Evolutionary conservation across 2,797 vertebrate species (phyloP).

Genomic region (Allobates femoralis): DNA sequence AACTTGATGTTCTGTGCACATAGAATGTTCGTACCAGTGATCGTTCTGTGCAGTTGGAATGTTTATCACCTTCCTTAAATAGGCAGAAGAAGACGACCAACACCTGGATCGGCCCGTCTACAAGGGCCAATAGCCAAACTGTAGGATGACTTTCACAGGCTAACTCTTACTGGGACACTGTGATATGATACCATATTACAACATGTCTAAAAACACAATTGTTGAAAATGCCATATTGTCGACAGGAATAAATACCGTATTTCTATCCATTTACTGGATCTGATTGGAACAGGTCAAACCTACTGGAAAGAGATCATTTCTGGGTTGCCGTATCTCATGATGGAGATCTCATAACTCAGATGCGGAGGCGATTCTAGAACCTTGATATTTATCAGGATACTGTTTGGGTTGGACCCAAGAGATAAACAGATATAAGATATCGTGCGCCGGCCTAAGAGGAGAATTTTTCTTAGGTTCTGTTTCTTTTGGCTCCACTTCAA

Average conservation of each 20-base stretch:
- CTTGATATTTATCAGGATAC: constrained; percentile 24
- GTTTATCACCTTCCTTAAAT: too few species aligned
- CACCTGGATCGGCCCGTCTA: too few species aligned
- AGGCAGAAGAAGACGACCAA: too few species aligned
- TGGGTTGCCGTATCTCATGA: constrained; percentile 60
- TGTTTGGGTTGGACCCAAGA: background rate
- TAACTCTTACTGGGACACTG: too few species aligned
- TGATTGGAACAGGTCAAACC: constrained; percentile 64
- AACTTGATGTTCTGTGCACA: too few species aligned
- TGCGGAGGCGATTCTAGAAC: background rate
- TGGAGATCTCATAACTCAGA: constrained; percentile 12
- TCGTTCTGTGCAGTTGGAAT: too few species aligned
- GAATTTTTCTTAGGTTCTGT: constrained; percentile 17
- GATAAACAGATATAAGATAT: constrained; percentile 23
- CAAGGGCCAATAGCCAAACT: too few species aligned
- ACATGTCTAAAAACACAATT: background rate
- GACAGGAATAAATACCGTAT: constrained; percentile 58
- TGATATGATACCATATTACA: too few species aligned
- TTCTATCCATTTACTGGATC: constrained; percentile 59
- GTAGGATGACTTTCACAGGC: too few species aligned
- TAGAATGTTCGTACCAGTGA: too few species aligned
- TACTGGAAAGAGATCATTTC: constrained; percentile 66
- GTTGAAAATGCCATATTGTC: constrained; percentile 64
- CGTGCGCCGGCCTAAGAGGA: background rate
- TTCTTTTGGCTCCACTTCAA: constrained; percentile 24